phyloP scores from a whole-genome alignment of 2,797 vertebrate genomes.

The Phaenicophaeus curvirostris region DNA sequence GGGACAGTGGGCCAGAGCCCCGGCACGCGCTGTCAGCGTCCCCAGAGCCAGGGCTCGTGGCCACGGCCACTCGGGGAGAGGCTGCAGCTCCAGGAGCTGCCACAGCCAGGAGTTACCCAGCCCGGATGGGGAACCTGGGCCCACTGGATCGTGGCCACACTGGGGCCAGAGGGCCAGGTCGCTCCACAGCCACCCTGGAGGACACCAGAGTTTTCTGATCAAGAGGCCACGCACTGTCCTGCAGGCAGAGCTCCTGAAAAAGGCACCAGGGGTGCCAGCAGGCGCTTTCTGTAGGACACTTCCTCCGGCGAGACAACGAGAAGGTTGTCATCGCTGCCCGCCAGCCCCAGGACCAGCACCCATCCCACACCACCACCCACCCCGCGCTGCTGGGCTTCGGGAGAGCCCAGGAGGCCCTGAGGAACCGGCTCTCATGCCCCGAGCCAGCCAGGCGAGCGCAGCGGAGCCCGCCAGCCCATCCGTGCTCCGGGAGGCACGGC shows the following conservation, averaged over 20 bases:
- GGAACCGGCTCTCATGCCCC: not conserved
- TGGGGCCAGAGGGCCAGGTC: not conserved
- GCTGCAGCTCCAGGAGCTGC: not conserved
- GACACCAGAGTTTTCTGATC: accelerated
- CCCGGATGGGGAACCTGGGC: not conserved
- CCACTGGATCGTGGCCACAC: accelerated
- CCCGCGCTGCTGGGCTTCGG: not conserved
- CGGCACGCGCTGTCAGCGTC: no score
- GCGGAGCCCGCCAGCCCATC: not conserved
- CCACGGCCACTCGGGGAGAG: not conserved
- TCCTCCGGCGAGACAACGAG: not conserved
- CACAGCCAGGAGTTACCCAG: not conserved
- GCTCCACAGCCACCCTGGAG: not conserved
- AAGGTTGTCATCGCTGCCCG: no score
- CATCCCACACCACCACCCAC: not conserved
- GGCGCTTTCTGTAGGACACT: not conserved
- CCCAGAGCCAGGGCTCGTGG: not conserved
- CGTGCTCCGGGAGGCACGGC: accelerated
- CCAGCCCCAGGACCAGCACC: not conserved
- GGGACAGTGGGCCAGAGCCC: no score
- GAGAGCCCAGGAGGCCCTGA: not conserved
- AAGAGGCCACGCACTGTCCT: not conserved
- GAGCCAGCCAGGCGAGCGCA: not conserved
- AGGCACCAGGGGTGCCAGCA: not conserved
- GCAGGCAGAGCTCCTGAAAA: not conserved